These are phyloP conservation scores for Uropetala carovei DNA, from an alignment of 2,888 invertebrate genomes.

Conservation along the genomic window DNA sequence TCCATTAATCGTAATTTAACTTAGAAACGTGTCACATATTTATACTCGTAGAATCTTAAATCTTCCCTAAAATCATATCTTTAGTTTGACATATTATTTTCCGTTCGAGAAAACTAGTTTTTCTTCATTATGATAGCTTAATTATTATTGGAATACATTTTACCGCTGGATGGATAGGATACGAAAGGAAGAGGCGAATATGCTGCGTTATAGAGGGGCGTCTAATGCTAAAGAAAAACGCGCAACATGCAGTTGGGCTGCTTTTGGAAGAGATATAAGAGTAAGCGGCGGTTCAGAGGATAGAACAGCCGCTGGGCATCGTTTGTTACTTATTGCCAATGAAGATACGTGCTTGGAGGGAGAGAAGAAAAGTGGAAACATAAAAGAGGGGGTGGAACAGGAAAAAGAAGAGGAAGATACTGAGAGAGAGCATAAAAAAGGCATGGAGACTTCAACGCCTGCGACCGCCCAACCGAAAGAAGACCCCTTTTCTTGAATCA, in stretches of 20 bases:
- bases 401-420: neutral
- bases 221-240: neutral
- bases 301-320: neutral
- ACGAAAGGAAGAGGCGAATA: neutral
- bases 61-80: too few species aligned
- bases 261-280: neutral
- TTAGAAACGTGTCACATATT: too few species aligned
- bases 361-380: neutral
- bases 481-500: neutral
- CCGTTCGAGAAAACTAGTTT: too few species aligned
- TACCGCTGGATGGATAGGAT: neutral
- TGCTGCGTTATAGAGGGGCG: neutral
- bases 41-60: too few species aligned
- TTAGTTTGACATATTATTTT: too few species aligned
- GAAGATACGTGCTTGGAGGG: neutral
- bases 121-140: too few species aligned
- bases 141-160: too few species aligned
- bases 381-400: neutral
- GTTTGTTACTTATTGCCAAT: neutral
- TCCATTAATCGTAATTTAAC: too few species aligned
- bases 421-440: neutral
- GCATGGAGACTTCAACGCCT: constrained; percentile 5
- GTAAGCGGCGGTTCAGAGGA: neutral
- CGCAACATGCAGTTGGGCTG: neutral
- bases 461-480: neutral